These are phyloP conservation scores for Thelaira solivaga DNA, from an alignment of 2,888 invertebrate genomes.

Conservation along the genomic window DNA sequence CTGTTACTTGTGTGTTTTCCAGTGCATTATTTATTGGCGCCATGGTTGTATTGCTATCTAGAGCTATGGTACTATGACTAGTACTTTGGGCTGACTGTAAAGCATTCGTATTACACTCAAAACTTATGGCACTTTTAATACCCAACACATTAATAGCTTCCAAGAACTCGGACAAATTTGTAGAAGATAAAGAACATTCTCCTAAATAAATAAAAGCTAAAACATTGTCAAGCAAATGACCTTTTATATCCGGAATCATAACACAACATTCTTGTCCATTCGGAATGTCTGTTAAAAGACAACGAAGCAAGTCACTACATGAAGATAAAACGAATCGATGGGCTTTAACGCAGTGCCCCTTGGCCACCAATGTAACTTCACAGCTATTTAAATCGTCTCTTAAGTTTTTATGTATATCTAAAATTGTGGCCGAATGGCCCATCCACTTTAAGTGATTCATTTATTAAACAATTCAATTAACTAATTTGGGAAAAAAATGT, in stretches of 20 bases:
- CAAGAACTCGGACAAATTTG: slow-evolving; percentile 74
- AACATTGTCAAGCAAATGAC: slow-evolving; percentile 72
- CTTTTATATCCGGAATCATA: slow-evolving; percentile 74
- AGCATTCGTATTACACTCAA: slow-evolving; percentile 72
- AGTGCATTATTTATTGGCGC: slow-evolving; percentile 1
- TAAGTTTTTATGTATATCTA: slow-evolving; percentile 74
- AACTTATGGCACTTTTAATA: slow-evolving; percentile 76
- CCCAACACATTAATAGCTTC: slow-evolving; percentile 75
- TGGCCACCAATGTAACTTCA: slow-evolving; percentile 73
- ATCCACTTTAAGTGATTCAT: slow-evolving; percentile 77
- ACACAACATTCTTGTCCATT: slow-evolving; percentile 73
- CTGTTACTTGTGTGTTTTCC: slow-evolving; percentile 6
- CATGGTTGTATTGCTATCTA: slow-evolving; percentile 29
- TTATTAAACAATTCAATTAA: slow-evolving; percentile 20
- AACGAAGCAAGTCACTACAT: slow-evolving; percentile 74
- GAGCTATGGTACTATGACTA: slow-evolving; percentile 33
- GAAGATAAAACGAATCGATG: slow-evolving; percentile 75
- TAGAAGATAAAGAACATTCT: slow-evolving; percentile 73
- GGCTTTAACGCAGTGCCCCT: slow-evolving; percentile 72
- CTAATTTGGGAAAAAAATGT: background rate
- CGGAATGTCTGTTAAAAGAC: slow-evolving; percentile 72
- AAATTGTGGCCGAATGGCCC: slow-evolving; percentile 75
- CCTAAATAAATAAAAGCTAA: slow-evolving; percentile 76
- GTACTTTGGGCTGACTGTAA: slow-evolving; percentile 56
- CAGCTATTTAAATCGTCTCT: slow-evolving; percentile 71